Percentiles rank a stretch among this genome's conserved stretches.
Evolutionary conservation across 1,140 invertebrate genomes (phyloP).

Genomic region (Procambarus virginalis): DNA sequence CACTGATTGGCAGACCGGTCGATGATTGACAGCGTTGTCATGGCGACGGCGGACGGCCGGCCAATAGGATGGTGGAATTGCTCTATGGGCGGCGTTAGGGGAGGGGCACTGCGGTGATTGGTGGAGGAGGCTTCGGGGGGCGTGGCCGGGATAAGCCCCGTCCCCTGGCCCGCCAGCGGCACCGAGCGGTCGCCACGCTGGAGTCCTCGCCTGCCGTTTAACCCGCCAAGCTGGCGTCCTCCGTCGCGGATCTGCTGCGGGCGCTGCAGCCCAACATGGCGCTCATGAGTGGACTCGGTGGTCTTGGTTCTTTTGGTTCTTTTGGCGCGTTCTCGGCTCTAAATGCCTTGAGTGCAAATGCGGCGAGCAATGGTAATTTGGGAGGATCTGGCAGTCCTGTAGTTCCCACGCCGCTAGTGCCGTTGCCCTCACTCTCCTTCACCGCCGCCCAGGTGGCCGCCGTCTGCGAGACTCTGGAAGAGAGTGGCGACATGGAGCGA

Average conservation of each 20-base stretch:
- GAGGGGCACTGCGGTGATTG: slow-evolving; percentile 34
- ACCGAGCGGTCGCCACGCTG: slow-evolving; percentile 65
- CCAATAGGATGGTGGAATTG: slow-evolving; percentile 38
- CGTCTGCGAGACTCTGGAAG: slow-evolving; percentile 99
- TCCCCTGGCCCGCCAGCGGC: slow-evolving; percentile 54
- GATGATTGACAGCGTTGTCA: slow-evolving; percentile 68
- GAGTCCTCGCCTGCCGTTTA: slow-evolving; percentile 64
- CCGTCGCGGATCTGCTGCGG: slow-evolving; percentile 70
- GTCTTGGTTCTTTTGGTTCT: slow-evolving; percentile 62
- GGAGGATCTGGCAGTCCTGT: slow-evolving; percentile 88
- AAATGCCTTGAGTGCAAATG: slow-evolving; percentile 51
- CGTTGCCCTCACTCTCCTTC: slow-evolving; percentile 91
- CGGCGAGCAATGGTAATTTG: slow-evolving; percentile 79
- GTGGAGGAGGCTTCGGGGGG: not conserved
- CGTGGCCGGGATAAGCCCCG: slow-evolving; percentile 18
- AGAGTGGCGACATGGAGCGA: slow-evolving; percentile 96
- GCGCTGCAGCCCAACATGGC: slow-evolving; percentile 71
- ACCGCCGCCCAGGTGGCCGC: slow-evolving; percentile 95
- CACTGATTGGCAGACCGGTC: slow-evolving; percentile 70
- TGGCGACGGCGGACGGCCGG: slow-evolving; percentile 37
- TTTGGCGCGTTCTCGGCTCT: slow-evolving; percentile 56
- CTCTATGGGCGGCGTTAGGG: slow-evolving; percentile 22
- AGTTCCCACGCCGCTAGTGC: slow-evolving; percentile 87
- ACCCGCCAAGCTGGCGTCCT: slow-evolving; percentile 67
- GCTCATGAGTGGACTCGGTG: slow-evolving; percentile 66